Percentiles rank a stretch among this genome's conserved stretches.
Evolutionary conservation across 2,113 vertebrate species (phyloP).

Genomic region (Paramormyrops kingsleyae): DNA sequence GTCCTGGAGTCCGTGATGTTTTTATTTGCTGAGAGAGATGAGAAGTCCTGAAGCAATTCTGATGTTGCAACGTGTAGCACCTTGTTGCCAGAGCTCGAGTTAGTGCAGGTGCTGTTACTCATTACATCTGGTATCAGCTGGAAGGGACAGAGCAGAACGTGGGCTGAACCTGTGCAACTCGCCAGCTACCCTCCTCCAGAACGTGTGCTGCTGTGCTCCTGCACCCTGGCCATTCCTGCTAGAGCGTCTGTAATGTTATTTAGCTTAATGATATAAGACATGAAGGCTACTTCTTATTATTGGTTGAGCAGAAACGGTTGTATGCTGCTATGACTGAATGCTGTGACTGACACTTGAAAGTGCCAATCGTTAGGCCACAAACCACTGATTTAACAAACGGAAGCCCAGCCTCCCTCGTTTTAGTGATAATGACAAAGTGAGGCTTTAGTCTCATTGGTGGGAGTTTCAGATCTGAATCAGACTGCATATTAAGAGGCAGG

Average conservation of each 20-base stretch:
- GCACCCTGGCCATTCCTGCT: background rate
- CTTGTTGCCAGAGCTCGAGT: constrained; percentile 13
- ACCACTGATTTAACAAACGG: background rate
- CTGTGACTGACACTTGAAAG: background rate
- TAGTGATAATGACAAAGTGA: background rate
- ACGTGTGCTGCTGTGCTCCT: background rate
- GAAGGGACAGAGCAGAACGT: background rate
- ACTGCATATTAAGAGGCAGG: background rate
- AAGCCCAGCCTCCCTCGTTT: background rate
- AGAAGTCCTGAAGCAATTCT: constrained; percentile 14
- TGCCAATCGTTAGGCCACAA: background rate
- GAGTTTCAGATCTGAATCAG: background rate
- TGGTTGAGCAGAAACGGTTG: background rate
- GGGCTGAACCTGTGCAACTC: background rate
- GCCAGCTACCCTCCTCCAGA: background rate
- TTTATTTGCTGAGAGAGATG: background rate
- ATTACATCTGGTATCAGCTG: background rate
- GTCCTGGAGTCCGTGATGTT: background rate
- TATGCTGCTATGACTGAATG: background rate
- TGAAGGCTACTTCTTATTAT: background rate
- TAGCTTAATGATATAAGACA: background rate
- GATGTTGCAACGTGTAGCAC: constrained; percentile 4
- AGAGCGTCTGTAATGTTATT: background rate
- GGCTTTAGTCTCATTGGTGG: background rate
- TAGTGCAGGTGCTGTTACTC: background rate